phyloP scores from a whole-genome alignment of 2,113 vertebrate genomes.

The Hippopotamus amphibius region DNA sequence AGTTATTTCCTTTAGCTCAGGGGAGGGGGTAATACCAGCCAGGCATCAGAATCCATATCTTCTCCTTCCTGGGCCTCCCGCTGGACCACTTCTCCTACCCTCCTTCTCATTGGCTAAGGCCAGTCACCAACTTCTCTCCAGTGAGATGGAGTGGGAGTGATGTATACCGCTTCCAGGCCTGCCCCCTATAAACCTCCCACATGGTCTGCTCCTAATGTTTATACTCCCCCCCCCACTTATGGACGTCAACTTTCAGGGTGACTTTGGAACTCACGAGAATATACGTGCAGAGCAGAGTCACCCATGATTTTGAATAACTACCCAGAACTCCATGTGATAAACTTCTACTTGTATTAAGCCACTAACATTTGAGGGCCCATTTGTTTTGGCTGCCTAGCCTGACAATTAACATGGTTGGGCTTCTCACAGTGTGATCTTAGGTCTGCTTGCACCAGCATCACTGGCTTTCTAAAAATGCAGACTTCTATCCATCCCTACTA shows the following conservation, averaged over 20 bases:
- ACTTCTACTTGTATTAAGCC: not conserved
- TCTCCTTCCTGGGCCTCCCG: not conserved
- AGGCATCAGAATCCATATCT: not conserved
- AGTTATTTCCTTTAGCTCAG: not conserved
- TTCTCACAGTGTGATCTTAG: not conserved
- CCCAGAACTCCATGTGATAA: not conserved
- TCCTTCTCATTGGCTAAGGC: not conserved
- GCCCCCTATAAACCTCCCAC: not conserved
- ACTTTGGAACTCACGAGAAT: not conserved
- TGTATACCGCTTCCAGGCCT: not conserved
- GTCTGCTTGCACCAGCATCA: not conserved
- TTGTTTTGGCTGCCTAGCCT: not conserved
- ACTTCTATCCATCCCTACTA: not conserved
- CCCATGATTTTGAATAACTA: not conserved
- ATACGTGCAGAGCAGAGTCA: not conserved
- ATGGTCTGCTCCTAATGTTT: not conserved
- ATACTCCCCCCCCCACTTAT: not conserved
- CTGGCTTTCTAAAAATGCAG: constrained; percentile 24
- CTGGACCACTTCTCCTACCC: not conserved
- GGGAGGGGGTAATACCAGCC: not conserved
- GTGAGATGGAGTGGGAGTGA: not conserved
- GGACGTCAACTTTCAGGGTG: not conserved
- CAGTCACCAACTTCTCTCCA: not conserved
- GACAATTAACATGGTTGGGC: not conserved
- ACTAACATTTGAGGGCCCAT: not conserved